Evolutionary conservation across 2,113 vertebrate species (phyloP).

Genomic region (Vidua macroura): DNA sequence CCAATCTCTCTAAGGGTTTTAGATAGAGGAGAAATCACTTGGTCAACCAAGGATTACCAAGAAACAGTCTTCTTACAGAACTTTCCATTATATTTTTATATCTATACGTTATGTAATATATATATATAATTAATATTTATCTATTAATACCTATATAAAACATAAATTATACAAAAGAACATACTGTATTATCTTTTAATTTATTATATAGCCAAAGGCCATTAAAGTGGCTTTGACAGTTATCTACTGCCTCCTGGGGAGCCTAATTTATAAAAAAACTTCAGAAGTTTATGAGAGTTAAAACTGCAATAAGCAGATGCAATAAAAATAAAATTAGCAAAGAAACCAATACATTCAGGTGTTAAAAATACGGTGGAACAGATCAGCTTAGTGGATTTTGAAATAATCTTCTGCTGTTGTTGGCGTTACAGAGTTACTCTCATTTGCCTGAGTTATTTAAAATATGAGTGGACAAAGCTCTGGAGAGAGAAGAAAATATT

Average conservation of each 20-base stretch:
- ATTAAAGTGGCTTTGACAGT: neutral
- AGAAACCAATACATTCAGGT: neutral
- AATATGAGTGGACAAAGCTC: neutral
- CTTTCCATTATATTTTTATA: neutral
- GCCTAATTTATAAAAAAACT: neutral
- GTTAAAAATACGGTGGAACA: neutral
- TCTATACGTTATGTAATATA: neutral
- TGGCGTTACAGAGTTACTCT: neutral
- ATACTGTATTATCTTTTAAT: neutral
- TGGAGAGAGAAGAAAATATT: neutral
- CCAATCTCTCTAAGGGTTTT: neutral
- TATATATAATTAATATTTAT: neutral
- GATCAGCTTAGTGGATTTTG: neutral
- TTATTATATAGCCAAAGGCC: neutral
- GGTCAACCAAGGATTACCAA: neutral
- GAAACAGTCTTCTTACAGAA: neutral
- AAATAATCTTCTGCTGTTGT: neutral
- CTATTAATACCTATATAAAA: neutral
- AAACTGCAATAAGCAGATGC: neutral
- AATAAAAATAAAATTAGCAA: neutral
- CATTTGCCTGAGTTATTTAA: neutral
- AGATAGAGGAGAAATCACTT: constrained; percentile 32
- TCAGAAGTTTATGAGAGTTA: neutral
- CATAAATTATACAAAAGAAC: neutral
- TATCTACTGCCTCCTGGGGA: neutral